These are phyloP conservation scores for Solenodon paradoxus DNA, from an alignment of 2,113 vertebrate species.

Conservation along the genomic window DNA sequence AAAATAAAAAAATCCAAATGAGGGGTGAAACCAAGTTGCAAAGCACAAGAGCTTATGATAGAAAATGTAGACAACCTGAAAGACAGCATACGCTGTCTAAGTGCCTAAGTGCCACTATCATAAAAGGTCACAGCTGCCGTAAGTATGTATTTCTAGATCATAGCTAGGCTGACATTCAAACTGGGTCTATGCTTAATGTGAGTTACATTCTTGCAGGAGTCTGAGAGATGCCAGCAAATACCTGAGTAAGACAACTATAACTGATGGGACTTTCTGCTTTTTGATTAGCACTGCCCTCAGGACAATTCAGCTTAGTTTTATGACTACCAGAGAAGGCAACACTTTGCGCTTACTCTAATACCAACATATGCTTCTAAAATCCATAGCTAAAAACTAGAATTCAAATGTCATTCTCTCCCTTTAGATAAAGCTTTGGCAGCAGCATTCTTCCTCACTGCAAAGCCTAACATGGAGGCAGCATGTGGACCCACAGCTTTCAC, in stretches of 20 bases:
- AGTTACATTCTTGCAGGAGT: not conserved
- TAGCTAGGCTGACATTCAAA: not conserved
- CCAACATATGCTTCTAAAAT: constrained; percentile 8
- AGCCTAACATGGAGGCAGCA: not conserved
- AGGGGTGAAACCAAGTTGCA: not conserved
- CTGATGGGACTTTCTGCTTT: not conserved
- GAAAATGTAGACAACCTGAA: not conserved
- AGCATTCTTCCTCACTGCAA: not conserved
- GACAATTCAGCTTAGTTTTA: not conserved
- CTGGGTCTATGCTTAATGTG: rapidly evolving
- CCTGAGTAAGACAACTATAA: not conserved
- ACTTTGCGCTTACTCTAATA: not conserved
- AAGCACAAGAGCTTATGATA: not conserved
- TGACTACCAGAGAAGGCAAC: not conserved
- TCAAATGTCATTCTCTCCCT: not conserved
- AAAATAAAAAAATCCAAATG: constrained; percentile 40
- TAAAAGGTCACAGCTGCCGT: not conserved
- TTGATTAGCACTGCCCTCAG: not conserved
- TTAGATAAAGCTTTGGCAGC: not conserved
- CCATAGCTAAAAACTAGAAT: not conserved
- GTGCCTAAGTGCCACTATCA: not conserved
- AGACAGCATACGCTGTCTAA: not conserved
- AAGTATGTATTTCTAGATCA: not conserved
- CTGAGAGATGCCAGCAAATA: not conserved
- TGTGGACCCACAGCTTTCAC: rapidly evolving